Conservation (phyloP, 1,140 invertebrate species). For the Drosophila busckii region DNA sequence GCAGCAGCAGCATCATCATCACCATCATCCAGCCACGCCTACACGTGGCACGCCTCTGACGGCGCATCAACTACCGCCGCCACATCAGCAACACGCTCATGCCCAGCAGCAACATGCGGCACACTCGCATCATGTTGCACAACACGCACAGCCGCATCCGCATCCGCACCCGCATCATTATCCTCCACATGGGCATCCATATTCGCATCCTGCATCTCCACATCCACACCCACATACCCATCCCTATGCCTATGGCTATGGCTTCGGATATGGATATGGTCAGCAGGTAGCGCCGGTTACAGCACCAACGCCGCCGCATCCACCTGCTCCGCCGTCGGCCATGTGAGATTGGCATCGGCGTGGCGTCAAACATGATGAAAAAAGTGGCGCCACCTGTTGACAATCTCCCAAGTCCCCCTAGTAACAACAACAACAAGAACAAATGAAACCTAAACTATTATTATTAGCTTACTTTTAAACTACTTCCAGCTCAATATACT, state of each 20-base stretch:
- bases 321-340: constrained; percentile 17
- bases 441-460: constrained; percentile 7
- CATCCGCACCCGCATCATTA: constrained; percentile 41
- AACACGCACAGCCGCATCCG: constrained; percentile 32
- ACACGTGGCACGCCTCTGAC: constrained; percentile 26
- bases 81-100: constrained; percentile 41
- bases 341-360: constrained; percentile 71
- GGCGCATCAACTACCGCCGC: constrained; percentile 18
- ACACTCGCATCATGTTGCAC: constrained; percentile 17
- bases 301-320: constrained; percentile 21
- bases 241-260: constrained; percentile 47
- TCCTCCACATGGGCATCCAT: constrained; percentile 35
- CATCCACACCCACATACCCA: constrained; percentile 30
- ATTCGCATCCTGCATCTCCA: constrained; percentile 8
- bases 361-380: constrained; percentile 60
- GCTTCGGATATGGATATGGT: constrained; percentile 57
- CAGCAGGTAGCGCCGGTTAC: constrained; percentile 38
- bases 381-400: constrained; percentile 71
- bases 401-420: constrained; percentile 31
- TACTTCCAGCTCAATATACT: constrained; percentile 7
- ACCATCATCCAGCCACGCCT: constrained; percentile 16
- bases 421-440: not conserved
- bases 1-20: constrained; percentile 34
- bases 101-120: constrained; percentile 2
- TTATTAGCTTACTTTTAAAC: constrained; percentile 21